Conservation (phyloP, 1,140 invertebrate genomes). For the Zelostemma sp. region DNA sequence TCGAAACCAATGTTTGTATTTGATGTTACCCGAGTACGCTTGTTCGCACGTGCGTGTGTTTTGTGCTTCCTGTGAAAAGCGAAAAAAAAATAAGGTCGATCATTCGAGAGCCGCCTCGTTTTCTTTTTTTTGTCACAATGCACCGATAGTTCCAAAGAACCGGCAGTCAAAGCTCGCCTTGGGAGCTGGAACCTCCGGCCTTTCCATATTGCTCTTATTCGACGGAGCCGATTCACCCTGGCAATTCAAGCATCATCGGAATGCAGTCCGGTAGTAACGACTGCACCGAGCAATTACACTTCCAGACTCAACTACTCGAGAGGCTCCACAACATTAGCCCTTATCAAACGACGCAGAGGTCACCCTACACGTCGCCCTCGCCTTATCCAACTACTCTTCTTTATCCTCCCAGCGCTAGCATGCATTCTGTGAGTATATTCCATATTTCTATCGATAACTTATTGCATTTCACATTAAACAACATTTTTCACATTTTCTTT, state of each 20-base stretch:
- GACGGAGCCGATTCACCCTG: slow-evolving; percentile 56
- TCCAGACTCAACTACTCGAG: slow-evolving; percentile 72
- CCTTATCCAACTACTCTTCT: slow-evolving; percentile 56
- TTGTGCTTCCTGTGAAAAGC: neutral
- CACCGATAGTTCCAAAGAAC: slow-evolving; percentile 46
- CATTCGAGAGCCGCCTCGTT: slow-evolving; percentile 32
- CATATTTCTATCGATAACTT: too few relatives aligned
- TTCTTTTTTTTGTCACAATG: slow-evolving; percentile 24
- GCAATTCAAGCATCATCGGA: slow-evolving; percentile 45
- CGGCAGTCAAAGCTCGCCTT: slow-evolving; percentile 60
- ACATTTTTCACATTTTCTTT: too few relatives aligned
- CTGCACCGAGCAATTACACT: slow-evolving; percentile 66
- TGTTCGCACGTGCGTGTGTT: slow-evolving; percentile 14
- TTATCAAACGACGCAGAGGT: slow-evolving; percentile 58
- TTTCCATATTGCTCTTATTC: slow-evolving; percentile 56
- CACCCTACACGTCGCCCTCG: slow-evolving; percentile 59
- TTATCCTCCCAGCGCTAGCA: slow-evolving; percentile 50
- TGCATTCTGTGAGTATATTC: slow-evolving; percentile 54
- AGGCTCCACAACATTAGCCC: slow-evolving; percentile 71
- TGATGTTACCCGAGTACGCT: neutral
- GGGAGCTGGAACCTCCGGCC: slow-evolving; percentile 60
- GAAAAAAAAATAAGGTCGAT: slow-evolving; percentile 17
- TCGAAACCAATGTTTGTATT: neutral
- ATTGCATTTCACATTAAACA: too few relatives aligned
- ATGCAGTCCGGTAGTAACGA: slow-evolving; percentile 38